phyloP scores from a whole-genome alignment of 2,888 invertebrate species.

The Andrena flavipes region DNA sequence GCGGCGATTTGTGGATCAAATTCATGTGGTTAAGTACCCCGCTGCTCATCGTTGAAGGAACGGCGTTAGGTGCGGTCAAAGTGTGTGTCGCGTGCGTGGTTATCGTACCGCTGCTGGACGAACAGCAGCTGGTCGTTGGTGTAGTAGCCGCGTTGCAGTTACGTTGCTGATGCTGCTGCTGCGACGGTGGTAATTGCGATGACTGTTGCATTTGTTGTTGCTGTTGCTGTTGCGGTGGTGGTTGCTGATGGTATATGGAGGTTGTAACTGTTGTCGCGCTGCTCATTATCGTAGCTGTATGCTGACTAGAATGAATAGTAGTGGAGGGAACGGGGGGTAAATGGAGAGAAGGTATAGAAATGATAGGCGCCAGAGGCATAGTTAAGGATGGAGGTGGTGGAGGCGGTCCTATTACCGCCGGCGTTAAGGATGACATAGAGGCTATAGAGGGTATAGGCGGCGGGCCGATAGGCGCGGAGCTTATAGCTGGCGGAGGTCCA shows the following conservation, averaged over 20 bases:
- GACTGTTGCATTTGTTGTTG: constrained; percentile 29
- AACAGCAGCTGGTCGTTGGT: constrained; percentile 84
- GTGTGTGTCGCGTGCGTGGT: constrained; percentile 78
- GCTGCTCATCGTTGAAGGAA: constrained; percentile 63
- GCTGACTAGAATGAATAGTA: constrained; percentile 83
- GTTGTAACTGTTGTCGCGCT: constrained; percentile 72
- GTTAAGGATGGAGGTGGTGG: constrained; percentile 66
- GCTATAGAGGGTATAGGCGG: constrained; percentile 74
- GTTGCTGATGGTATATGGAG: constrained; percentile 70
- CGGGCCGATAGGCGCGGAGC: constrained; percentile 76
- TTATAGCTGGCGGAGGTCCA: constrained; percentile 74
- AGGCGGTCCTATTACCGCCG: constrained; percentile 73
- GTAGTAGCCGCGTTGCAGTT: constrained; percentile 29
- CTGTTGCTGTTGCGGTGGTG: constrained; percentile 38
- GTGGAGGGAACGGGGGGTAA: constrained; percentile 77
- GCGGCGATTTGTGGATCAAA: constrained; percentile 71
- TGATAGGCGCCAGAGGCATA: constrained; percentile 77
- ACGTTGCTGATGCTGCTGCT: constrained; percentile 58
- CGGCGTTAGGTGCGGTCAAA: constrained; percentile 66
- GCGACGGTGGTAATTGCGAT: constrained; percentile 20
- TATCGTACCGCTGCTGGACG: constrained; percentile 85
- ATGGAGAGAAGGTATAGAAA: constrained; percentile 79
- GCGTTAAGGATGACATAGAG: constrained; percentile 72
- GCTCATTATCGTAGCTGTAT: constrained; percentile 76
- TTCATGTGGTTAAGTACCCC: constrained; percentile 63